These are phyloP conservation scores for Desmophyllum pertusum DNA, from an alignment of 92 coral and sea anemone species.

Conservation along the genomic window DNA sequence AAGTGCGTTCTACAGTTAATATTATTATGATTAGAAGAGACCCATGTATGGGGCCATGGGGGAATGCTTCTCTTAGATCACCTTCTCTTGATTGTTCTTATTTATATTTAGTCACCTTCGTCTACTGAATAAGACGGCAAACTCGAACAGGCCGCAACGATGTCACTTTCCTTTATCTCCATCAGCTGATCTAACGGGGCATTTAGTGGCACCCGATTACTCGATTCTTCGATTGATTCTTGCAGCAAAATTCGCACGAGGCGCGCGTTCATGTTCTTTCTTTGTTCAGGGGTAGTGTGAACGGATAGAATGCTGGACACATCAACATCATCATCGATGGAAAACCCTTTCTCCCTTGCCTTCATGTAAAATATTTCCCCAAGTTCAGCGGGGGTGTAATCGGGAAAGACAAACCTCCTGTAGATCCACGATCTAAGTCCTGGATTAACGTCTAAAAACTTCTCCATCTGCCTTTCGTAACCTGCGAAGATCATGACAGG, in stretches of 20 bases:
- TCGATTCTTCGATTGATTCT: conserved; percentile 19
- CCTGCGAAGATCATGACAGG: conserved; percentile 62
- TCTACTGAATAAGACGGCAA: too few relatives aligned
- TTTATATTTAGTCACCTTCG: too few relatives aligned
- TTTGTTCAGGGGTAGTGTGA: conserved; percentile 2
- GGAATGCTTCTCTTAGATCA: too few relatives aligned
- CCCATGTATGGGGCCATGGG: too few relatives aligned
- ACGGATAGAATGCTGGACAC: neutral
- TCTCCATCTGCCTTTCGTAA: conserved; percentile 28
- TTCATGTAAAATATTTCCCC: neutral
- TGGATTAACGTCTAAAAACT: conserved; percentile 42
- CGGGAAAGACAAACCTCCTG: conserved; percentile 25
- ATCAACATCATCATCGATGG: neutral
- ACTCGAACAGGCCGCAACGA: conserved; percentile 1
- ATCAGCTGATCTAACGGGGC: neutral
- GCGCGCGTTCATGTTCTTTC: conserved; percentile 30
- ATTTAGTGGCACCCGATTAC: conserved; percentile 31
- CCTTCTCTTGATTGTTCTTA: too few relatives aligned
- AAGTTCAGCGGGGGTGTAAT: conserved; percentile 29
- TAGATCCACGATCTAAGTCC: conserved; percentile 44
- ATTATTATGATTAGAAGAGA: too few relatives aligned
- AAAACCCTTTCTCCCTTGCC: conserved; percentile 27
- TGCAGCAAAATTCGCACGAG: conserved; percentile 22
- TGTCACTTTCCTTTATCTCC: neutral
- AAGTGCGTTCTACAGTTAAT: too few relatives aligned